Base-by-base conservation (phyloP, 2,113 vertebrate species). In the Grantiella picta region DNA sequence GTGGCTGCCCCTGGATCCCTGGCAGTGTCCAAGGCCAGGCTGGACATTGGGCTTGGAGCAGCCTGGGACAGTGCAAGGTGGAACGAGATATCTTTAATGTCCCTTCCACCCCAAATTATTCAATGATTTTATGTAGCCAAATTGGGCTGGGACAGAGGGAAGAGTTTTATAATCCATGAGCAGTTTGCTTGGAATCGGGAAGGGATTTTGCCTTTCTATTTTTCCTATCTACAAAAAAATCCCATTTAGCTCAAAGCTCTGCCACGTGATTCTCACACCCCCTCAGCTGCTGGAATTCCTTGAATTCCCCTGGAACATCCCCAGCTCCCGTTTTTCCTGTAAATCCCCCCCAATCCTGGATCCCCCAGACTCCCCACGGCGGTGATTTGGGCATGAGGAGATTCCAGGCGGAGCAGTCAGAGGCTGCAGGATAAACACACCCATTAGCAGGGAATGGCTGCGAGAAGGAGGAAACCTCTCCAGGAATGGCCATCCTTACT, bases 361-460 rank as follows among this genome's bases (percentile, higher is more conserved):
- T 60, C 35, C 53, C 13, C 4, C 7, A 38, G 86, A 31, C 52
- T 65, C 8, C 52, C 56, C 1, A 1, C 8, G 4, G 12, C 4
- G 29, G 45, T 68, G 63, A 60, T 94, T 89, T 68, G 83, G 63
- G 83, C 84, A 65, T 54, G 33, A 76, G 66, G 89, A 90, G 90
- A 92, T 97, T 89, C 96, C 96, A 79, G 83, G 44, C 22, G 69
- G 83, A 35, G 75, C 90, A 91, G 95, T 95, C 95, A 94, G 88
- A 78, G 76, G 31, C 36, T 56, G 71, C 38, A 45, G 33, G 53
- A 76, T 92, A 94, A 96, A 96, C 96, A 96, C 68, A 35, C 14
- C 73, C 92, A 97, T 92, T 94, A 92, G 4, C 81, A 56, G 93
- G 77, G 72, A 85, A 71, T 80, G 68, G 53, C 27, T 54, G 54